A percentile compares a stretch with the other conserved stretches of the same genome.
Evolutionary conservation across 2,113 vertebrate genomes (phyloP).

Genomic region (Halcyon senegalensis): DNA sequence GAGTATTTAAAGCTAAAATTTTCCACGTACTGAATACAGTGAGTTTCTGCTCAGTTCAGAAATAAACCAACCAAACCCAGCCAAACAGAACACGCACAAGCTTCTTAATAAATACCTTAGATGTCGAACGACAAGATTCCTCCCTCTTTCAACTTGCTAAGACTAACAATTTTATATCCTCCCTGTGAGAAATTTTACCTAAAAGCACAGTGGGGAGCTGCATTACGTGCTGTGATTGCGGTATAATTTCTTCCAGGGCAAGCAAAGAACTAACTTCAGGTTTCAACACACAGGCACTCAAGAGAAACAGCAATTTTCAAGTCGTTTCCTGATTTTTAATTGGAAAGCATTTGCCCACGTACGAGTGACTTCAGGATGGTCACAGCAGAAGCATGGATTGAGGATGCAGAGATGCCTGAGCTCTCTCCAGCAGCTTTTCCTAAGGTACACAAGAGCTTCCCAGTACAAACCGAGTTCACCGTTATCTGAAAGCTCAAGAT

Average conservation of each 20-base stretch:
- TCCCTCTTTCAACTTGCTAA: not conserved
- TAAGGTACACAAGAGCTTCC: not conserved
- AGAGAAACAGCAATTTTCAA: not conserved
- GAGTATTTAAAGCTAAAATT: constrained; percentile 3
- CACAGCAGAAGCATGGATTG: not conserved
- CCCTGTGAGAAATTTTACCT: not conserved
- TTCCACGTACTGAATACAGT: not conserved
- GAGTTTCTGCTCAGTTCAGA: not conserved
- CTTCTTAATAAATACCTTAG: not conserved
- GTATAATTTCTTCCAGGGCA: not conserved
- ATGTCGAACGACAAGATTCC: not conserved
- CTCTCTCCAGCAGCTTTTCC: not conserved
- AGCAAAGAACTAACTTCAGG: not conserved
- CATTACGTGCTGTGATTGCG: not conserved
- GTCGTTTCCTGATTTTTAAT: not conserved
- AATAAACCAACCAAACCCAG: not conserved
- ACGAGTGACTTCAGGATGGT: not conserved
- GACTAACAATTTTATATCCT: not conserved
- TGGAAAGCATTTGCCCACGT: not conserved
- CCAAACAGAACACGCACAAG: not conserved
- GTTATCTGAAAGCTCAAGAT: not conserved
- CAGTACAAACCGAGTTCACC: not conserved
- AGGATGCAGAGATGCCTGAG: not conserved
- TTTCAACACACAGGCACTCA: not conserved
- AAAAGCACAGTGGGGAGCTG: not conserved